phyloP scores from a whole-genome alignment of 2,797 vertebrate genomes.

The Chloroceryle amazona region DNA sequence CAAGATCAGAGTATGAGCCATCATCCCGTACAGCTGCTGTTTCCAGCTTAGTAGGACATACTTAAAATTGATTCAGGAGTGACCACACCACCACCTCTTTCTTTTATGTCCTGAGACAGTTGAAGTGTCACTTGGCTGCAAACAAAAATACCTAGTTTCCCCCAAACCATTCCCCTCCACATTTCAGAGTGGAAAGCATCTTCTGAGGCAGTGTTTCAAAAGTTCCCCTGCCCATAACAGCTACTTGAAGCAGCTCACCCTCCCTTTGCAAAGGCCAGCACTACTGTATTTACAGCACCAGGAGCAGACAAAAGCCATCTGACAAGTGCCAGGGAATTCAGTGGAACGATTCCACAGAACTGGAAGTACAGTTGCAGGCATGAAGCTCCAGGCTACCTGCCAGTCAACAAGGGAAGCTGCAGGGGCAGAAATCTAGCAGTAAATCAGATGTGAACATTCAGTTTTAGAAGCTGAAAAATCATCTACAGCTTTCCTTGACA shows the following conservation, averaged over 20 bases:
- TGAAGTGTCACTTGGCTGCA: neutral
- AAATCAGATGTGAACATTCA: neutral
- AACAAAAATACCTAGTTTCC: neutral
- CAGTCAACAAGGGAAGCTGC: neutral
- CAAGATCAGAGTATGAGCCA: neutral
- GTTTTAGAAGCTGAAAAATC: neutral
- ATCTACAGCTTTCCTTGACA: neutral
- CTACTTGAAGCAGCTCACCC: neutral
- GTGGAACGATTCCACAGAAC: neutral
- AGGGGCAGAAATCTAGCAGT: neutral
- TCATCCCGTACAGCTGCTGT: neutral
- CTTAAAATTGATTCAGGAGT: neutral
- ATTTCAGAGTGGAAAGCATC: neutral
- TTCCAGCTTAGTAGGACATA: neutral
- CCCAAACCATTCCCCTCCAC: neutral
- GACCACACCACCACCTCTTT: neutral
- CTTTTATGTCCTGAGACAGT: neutral
- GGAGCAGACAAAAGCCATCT: neutral
- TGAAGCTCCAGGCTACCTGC: neutral
- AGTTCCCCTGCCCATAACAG: neutral
- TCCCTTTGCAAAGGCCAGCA: neutral
- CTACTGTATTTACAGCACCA: neutral
- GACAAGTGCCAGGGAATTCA: neutral
- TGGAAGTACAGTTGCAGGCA: neutral
- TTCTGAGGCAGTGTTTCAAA: neutral